Conservation (phyloP, 2,888 invertebrate genomes). For the Gisinianus flammeolus region DNA sequence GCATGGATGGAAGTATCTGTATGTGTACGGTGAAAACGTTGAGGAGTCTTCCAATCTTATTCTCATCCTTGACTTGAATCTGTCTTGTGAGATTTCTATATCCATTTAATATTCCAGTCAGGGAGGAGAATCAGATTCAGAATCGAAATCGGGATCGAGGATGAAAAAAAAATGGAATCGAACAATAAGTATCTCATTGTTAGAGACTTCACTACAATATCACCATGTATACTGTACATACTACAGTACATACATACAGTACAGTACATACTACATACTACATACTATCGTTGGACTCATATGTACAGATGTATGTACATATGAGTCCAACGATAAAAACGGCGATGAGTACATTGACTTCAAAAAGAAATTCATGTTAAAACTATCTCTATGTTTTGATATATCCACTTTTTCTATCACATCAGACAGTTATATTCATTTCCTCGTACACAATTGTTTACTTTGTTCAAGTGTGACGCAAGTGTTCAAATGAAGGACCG, state of each 20-base stretch:
- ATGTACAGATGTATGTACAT: not conserved
- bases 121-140: not conserved
- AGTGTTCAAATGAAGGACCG: not conserved
- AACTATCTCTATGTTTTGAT: not conserved
- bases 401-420: not conserved
- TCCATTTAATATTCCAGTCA: not conserved
- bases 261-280: not conserved
- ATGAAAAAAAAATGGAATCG: not conserved
- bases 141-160: not conserved
- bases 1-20: no score
- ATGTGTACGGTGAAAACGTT: not conserved
- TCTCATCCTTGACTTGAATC: conserved; percentile 11
- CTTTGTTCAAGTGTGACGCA: not conserved
- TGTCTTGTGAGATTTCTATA: not conserved
- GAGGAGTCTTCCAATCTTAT: not conserved
- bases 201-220: no score
- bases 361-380: not conserved
- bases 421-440: no score
- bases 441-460: not conserved
- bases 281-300: not conserved
- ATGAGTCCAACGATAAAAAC: not conserved
- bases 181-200: not conserved
- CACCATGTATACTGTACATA: not conserved
- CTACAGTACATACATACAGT: not conserved
- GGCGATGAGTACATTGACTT: not conserved